Percentiles rank a stretch among this genome's conserved stretches.
These are phyloP conservation scores for Aspidiotus destructor DNA, from an alignment of 2,888 invertebrate genomes.

Conservation along the genomic window DNA sequence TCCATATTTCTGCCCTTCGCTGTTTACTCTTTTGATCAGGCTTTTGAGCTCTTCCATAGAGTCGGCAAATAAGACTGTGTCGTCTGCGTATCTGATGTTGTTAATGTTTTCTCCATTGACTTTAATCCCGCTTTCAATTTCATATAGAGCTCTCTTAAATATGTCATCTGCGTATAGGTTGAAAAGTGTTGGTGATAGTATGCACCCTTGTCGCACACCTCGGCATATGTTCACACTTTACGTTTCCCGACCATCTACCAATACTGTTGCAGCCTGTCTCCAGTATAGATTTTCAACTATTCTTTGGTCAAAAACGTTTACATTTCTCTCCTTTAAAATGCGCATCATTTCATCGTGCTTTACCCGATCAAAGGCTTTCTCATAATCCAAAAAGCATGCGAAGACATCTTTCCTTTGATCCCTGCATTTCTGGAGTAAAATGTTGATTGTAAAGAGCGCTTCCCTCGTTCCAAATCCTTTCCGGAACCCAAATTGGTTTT, in stretches of 20 bases:
- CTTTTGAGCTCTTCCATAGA: conserved; percentile 18
- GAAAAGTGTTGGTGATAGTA: conserved; percentile 16
- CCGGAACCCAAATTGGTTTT: conserved; percentile 37
- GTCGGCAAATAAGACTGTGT: conserved; percentile 18
- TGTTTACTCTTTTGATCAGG: conserved; percentile 6
- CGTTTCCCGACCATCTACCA: conserved; percentile 23
- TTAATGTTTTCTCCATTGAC: conserved; percentile 17
- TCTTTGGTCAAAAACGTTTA: conserved; percentile 29
- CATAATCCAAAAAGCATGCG: conserved; percentile 32
- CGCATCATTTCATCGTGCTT: conserved; percentile 35
- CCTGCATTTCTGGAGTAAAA: conserved; percentile 31
- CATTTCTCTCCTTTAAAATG: conserved; percentile 32
- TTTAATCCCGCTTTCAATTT: conserved; percentile 13
- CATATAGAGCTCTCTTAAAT: conserved; percentile 7
- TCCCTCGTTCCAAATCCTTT: conserved; percentile 33
- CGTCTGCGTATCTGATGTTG: conserved; percentile 17
- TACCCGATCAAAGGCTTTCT: conserved; percentile 37
- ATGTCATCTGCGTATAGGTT: conserved; percentile 19
- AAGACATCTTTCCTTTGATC: conserved; percentile 29
- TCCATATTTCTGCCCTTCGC: conserved; percentile 11
- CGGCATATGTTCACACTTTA: conserved; percentile 28
- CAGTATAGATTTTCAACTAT: conserved; percentile 34
- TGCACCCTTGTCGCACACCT: conserved; percentile 23
- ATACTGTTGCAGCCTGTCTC: conserved; percentile 29
- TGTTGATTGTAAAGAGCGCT: conserved; percentile 27